These are phyloP conservation scores for Caenorhabditis doughertyi DNA, from an alignment of 2,888 invertebrate species.

Conservation along the genomic window DNA sequence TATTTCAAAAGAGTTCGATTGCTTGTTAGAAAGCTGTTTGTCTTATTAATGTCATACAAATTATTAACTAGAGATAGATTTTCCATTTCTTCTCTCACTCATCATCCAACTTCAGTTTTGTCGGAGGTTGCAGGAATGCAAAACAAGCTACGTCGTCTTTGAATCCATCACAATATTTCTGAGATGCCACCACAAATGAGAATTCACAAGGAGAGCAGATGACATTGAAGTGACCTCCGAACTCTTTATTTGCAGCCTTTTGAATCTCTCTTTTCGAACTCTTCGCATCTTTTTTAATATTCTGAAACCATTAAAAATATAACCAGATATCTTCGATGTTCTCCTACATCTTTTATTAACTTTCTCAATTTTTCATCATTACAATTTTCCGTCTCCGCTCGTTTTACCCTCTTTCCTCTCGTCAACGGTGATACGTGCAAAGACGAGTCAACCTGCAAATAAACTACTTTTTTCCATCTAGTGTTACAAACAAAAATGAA, in stretches of 20 bases:
- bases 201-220: conserved; percentile 74
- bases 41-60: conserved; percentile 21
- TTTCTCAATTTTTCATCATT: conserved; percentile 67
- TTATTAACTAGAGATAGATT: conserved; percentile 12
- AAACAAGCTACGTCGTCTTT: conserved; percentile 71
- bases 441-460: conserved; percentile 58
- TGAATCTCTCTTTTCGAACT: conserved; percentile 79
- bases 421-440: conserved; percentile 36
- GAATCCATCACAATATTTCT: conserved; percentile 73
- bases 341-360: conserved; percentile 65
- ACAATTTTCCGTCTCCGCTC: conserved; percentile 65
- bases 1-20: background rate
- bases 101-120: conserved; percentile 53
- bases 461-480: background rate
- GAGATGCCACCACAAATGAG: conserved; percentile 72
- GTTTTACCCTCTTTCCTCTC: conserved; percentile 42
- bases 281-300: conserved; percentile 77
- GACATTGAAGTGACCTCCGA: conserved; percentile 73
- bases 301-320: conserved; percentile 59
- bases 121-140: conserved; percentile 68
- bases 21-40: conserved; percentile 16
- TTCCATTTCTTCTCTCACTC: conserved; percentile 2
- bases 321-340: background rate
- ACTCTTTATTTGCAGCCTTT: conserved; percentile 78
- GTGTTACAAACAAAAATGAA: background rate